phyloP scores from a whole-genome alignment of 2,113 vertebrate species.

The Aegotheles bennettii region DNA sequence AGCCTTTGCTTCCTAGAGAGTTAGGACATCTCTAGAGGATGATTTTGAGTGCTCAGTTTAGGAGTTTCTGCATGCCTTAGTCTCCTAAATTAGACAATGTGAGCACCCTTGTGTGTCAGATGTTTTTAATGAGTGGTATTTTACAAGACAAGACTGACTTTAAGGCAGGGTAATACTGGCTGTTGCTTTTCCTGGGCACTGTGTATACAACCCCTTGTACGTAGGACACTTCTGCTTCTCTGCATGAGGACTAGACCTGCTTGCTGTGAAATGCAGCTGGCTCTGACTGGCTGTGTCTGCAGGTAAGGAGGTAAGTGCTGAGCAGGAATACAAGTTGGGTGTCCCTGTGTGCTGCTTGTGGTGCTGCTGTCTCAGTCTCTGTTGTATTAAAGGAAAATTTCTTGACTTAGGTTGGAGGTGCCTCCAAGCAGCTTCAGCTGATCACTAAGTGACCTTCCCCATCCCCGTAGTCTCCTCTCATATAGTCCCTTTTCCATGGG shows the following conservation, averaged over 20 bases:
- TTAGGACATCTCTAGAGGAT: not conserved
- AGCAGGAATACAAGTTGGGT: not conserved
- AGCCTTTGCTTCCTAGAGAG: not conserved
- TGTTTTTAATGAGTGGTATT: not conserved
- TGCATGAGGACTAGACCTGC: not conserved
- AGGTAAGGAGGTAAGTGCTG: not conserved
- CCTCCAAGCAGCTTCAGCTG: not conserved
- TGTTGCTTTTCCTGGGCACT: not conserved
- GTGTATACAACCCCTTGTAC: rapidly evolving
- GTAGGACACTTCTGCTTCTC: not conserved
- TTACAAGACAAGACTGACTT: not conserved
- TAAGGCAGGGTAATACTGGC: not conserved
- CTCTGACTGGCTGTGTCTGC: not conserved
- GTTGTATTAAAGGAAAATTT: not conserved
- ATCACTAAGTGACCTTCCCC: not conserved
- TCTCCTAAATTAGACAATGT: not conserved
- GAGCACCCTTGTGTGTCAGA: not conserved
- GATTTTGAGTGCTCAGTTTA: not conserved
- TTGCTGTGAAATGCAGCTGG: not conserved
- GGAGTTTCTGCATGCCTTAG: not conserved
- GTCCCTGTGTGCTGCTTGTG: not conserved
- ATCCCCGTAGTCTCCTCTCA: rapidly evolving
- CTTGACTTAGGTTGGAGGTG: not conserved
- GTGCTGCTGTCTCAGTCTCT: not conserved
- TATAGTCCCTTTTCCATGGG: not conserved